phyloP scores from a whole-genome alignment of 2,113 vertebrate genomes.

The Anguilla japonica region DNA sequence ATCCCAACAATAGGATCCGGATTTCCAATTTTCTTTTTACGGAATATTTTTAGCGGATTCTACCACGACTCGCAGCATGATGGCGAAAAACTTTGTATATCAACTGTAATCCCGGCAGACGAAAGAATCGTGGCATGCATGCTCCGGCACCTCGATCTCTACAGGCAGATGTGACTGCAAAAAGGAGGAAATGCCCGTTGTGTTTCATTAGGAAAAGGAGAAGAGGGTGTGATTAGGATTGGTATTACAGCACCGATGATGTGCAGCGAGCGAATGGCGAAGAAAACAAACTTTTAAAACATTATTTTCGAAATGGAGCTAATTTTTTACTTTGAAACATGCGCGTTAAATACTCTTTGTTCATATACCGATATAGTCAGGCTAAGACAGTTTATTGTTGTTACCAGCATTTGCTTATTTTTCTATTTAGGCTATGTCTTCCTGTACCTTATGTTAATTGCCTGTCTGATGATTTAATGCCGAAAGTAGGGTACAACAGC shows the following conservation, averaged over 20 bases:
- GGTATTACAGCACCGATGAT: not conserved
- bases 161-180: not conserved
- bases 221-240: not conserved
- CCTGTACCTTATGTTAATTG: too few relatives aligned
- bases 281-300: not conserved
- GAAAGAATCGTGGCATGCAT: not conserved
- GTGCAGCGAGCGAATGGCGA: not conserved
- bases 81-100: not conserved
- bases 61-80: conserved; percentile 87
- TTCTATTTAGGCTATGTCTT: too few relatives aligned
- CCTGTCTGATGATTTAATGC: too few relatives aligned
- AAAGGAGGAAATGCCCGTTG: not conserved
- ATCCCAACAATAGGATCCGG: conserved; percentile 87
- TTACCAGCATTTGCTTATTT: too few relatives aligned
- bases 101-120: not conserved
- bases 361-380: too few relatives aligned
- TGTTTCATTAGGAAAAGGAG: not conserved
- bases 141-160: not conserved
- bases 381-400: too few relatives aligned
- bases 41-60: conserved; percentile 87
- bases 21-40: conserved; percentile 85
- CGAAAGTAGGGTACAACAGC: too few relatives aligned
- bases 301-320: too few relatives aligned
- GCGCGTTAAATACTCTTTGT: too few relatives aligned
- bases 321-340: too few relatives aligned